Evolutionary conservation across 1,140 invertebrate genomes (phyloP).

Genomic region (Nylanderia fulva): DNA sequence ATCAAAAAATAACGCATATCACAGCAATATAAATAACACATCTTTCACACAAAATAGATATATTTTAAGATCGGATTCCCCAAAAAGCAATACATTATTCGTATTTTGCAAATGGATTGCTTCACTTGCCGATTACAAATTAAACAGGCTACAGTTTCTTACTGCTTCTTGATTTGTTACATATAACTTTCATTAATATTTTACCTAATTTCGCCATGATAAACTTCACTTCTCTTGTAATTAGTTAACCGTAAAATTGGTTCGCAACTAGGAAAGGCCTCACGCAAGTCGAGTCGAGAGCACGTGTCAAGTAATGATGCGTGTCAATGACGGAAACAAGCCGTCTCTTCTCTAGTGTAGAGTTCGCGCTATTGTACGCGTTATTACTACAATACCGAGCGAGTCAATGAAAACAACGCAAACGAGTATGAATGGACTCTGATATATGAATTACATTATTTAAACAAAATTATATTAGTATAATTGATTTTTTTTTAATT

Average conservation of each 20-base stretch:
- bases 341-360: neutral
- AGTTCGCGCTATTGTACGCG: neutral
- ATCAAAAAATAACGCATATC: neutral
- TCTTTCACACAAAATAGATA: neutral
- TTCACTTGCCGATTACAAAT: neutral
- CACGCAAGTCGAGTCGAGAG: neutral
- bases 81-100: neutral
- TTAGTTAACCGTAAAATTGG: slow-evolving; percentile 21
- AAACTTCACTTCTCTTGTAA: neutral
- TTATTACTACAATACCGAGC: neutral
- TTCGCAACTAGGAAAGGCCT: neutral
- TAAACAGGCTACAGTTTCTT: neutral
- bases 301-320: slow-evolving; percentile 3
- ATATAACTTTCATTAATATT: slow-evolving; percentile 12
- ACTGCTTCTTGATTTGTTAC: neutral
- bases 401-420: neutral
- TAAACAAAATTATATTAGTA: no score
- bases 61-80: neutral
- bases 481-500: no score
- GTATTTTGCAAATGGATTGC: neutral
- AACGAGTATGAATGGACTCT: neutral
- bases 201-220: slow-evolving; percentile 44
- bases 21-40: neutral
- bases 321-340: neutral
- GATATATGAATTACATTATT: neutral